A percentile compares a stretch with the other conserved stretches of the same genome.
These are phyloP conservation scores for Fopius arisanus DNA, from an alignment of 1,140 invertebrate species.

Conservation along the genomic window DNA sequence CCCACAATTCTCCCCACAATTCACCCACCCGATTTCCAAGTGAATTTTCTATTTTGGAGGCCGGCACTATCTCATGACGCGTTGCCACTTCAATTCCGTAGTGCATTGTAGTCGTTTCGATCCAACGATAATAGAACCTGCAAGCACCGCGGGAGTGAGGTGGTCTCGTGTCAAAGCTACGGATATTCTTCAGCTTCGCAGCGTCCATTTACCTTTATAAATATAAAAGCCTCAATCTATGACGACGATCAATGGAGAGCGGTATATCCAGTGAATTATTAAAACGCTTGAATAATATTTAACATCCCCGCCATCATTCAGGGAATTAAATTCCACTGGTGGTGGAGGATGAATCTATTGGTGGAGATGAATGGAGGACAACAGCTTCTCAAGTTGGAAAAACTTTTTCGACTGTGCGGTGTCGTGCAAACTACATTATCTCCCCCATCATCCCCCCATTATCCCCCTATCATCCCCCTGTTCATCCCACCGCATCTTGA, in stretches of 20 bases:
- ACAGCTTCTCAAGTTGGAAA: background rate
- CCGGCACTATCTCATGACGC: constrained; percentile 38
- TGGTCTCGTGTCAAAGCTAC: constrained; percentile 64
- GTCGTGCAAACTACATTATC: background rate
- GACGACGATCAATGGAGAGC: too few species aligned
- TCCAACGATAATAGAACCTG: constrained; percentile 68
- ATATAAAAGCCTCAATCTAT: background rate
- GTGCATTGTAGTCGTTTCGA: constrained; percentile 88
- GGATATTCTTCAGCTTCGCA: constrained; percentile 18
- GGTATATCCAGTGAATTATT: too few species aligned
- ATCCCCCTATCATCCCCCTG: background rate
- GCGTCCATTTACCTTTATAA: background rate
- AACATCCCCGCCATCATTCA: too few species aligned
- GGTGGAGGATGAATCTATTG: background rate
- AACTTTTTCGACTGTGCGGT: background rate
- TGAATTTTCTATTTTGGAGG: background rate
- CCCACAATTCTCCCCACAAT: too few species aligned
- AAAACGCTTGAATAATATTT: too few species aligned
- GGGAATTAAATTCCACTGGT: background rate
- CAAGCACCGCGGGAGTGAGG: constrained; percentile 92
- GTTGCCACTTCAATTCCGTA: constrained; percentile 86
- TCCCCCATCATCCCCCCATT: background rate
- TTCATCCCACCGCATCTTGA: background rate
- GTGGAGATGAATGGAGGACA: background rate
- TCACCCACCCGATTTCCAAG: background rate